phyloP scores from a whole-genome alignment of 2,113 vertebrate genomes.

The Hippoglossus stenolepis region DNA sequence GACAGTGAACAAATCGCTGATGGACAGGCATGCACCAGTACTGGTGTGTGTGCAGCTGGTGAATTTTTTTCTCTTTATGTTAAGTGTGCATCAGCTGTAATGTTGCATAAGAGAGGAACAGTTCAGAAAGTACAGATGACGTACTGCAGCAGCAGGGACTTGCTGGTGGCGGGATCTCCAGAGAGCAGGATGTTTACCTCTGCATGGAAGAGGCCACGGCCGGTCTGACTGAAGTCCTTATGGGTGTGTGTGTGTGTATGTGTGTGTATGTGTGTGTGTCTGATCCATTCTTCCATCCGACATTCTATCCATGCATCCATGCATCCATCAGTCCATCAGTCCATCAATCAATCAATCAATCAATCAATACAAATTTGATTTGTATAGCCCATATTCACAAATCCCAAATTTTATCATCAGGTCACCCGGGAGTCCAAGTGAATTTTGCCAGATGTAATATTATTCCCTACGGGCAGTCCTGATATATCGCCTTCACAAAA shows the following conservation, averaged over 20 bases:
- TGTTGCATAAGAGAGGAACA: constrained; percentile 36
- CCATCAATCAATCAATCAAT: no score
- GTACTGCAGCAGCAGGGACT: constrained; percentile 96
- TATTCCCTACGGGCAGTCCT: no score
- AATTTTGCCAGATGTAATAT: no score
- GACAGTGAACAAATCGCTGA: constrained; percentile 21
- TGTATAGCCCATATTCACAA: no score
- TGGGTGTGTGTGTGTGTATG: not conserved
- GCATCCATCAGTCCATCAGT: no score
- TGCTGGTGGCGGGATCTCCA: constrained; percentile 97
- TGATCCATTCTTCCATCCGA: no score
- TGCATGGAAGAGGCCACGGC: constrained; percentile 87
- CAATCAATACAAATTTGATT: no score
- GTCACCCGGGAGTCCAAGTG: no score
- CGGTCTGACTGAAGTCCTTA: no score
- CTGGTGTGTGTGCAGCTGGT: not conserved
- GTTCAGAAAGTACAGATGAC: not conserved
- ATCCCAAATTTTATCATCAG: no score
- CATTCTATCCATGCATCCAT: no score
- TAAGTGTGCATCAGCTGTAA: not conserved
- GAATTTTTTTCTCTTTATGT: not conserved
- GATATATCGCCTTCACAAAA: no score
- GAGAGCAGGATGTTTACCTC: constrained; percentile 98
- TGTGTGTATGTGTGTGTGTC: not conserved
- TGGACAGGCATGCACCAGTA: constrained; percentile 12